These are phyloP conservation scores for Meteorus cinctellus DNA, from an alignment of 2,888 invertebrate genomes.

Conservation along the genomic window DNA sequence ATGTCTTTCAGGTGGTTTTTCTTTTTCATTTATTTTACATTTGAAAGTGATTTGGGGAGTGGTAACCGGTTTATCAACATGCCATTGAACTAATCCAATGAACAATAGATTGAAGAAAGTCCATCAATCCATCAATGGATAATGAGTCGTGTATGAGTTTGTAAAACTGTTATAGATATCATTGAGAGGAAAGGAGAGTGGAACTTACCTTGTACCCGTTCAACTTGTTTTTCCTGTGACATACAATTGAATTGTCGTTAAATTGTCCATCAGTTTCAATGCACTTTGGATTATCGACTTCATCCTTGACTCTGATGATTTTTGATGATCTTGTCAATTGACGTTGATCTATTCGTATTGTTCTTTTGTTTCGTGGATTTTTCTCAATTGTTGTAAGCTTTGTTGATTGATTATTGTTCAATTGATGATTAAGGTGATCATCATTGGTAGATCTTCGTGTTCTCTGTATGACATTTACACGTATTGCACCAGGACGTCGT, in stretches of 20 bases:
- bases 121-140: background rate
- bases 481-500: slow-evolving; percentile 56
- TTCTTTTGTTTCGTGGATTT: slow-evolving; percentile 46
- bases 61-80: slow-evolving; percentile 34
- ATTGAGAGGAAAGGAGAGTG: slow-evolving; percentile 2
- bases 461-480: slow-evolving; percentile 55
- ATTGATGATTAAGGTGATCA: background rate
- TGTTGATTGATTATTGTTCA: background rate
- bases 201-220: slow-evolving; percentile 60
- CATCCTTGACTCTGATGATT: slow-evolving; percentile 51
- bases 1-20: background rate
- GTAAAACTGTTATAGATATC: background rate
- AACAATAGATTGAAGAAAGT: slow-evolving; percentile 39
- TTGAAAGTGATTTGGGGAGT: slow-evolving; percentile 25
- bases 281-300: slow-evolving; percentile 27
- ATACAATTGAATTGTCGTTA: slow-evolving; percentile 43
- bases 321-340: slow-evolving; percentile 49
- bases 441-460: slow-evolving; percentile 38
- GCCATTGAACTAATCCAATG: slow-evolving; percentile 27
- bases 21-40: background rate
- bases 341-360: slow-evolving; percentile 47
- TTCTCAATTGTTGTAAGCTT: background rate
- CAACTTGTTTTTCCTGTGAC: slow-evolving; percentile 57
- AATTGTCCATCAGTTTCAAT: background rate
- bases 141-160: slow-evolving; percentile 31